Evolutionary conservation across 2,888 invertebrate genomes (phyloP).

Genomic region (Galeruca laticollis): DNA sequence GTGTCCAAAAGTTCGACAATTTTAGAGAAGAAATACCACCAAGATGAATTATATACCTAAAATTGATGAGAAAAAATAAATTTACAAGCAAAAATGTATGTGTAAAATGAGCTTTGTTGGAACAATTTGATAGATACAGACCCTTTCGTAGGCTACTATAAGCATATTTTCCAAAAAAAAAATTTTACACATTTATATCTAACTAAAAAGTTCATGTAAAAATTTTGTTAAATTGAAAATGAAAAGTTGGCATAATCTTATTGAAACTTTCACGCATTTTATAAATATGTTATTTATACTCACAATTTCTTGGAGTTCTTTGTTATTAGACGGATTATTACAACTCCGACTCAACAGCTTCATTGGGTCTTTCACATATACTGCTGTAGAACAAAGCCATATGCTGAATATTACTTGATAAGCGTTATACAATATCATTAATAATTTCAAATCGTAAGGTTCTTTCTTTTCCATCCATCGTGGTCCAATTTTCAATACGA

Average conservation of each 20-base stretch:
- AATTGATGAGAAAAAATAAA: background rate
- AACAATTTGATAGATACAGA: too few relatives aligned
- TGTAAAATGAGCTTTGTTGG: too few relatives aligned
- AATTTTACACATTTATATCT: too few relatives aligned
- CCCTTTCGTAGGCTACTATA: too few relatives aligned
- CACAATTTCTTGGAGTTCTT: constrained; percentile 56
- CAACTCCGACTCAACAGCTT: constrained; percentile 56
- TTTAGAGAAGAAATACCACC: constrained; percentile 87
- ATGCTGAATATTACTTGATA: constrained; percentile 88
- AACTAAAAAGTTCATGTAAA: too few relatives aligned
- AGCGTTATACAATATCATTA: constrained; percentile 86
- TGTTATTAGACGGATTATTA: constrained; percentile 55
- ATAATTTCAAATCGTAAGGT: constrained; percentile 78
- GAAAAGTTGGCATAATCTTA: too few relatives aligned
- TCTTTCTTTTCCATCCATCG: constrained; percentile 81
- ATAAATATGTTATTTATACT: constrained; percentile 27
- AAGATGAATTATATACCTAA: constrained; percentile 75
- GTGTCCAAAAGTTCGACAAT: constrained; percentile 83
- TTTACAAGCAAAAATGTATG: background rate
- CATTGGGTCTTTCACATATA: constrained; percentile 61
- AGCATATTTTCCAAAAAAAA: too few relatives aligned
- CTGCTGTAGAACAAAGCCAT: constrained; percentile 71
- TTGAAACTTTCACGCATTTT: background rate
- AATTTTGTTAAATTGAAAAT: too few relatives aligned
- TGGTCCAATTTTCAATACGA: constrained; percentile 82